Base-by-base conservation (phyloP, 2,797 vertebrate species). In the Platalea minor region DNA sequence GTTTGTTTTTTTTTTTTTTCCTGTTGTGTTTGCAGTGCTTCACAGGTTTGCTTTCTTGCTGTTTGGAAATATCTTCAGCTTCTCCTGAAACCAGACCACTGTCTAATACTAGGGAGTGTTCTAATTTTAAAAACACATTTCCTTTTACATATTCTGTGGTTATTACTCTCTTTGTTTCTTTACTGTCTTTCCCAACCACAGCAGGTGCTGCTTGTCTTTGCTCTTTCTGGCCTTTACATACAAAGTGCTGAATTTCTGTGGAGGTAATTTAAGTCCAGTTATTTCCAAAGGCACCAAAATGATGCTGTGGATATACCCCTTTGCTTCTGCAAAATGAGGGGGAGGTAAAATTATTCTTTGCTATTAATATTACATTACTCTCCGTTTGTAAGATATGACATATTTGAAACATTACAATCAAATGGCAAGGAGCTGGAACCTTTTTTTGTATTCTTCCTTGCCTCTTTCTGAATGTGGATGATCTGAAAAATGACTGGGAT, bases 401-500 rank as follows among this genome's bases (percentile, higher is more conserved):
- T 20, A 41, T 28, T 33, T 76, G 31, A 54, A 76, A 15, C 5
- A 9, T n/a, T 33, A 11, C 45, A 59, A 12, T 51, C 26, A 28
- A 72, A 39, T 61, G 50, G 25, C 13, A 60, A 72, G 7, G 39
- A 64, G 16, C 15, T 72, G 61, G 31, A 10, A 76, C 10, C 1
- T 23, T 37, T 25, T 26, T 25, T 29, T 51, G 2, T 50, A 3
- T 11, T 46, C 19, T 45, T 60, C 7, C 14, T 76, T 6, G 5
- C 31, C 13, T 50, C 13, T 46, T 51, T 37, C 57, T 68, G 53
- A 7, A 5, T 20, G 26, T 53, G 48, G 9, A 3, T 53, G 37
- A 57, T 31, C n/a, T 45, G 28, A 35, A 26, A 21, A 72, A 0
- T 0, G 1, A 2, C 20, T 2, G 5, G 35, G 16, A 9, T 61